Evolutionary conservation across 2,888 invertebrate species (phyloP), one percentile per base, ranked within the genome.

Genomic region (Cordilura impudica): DNA sequence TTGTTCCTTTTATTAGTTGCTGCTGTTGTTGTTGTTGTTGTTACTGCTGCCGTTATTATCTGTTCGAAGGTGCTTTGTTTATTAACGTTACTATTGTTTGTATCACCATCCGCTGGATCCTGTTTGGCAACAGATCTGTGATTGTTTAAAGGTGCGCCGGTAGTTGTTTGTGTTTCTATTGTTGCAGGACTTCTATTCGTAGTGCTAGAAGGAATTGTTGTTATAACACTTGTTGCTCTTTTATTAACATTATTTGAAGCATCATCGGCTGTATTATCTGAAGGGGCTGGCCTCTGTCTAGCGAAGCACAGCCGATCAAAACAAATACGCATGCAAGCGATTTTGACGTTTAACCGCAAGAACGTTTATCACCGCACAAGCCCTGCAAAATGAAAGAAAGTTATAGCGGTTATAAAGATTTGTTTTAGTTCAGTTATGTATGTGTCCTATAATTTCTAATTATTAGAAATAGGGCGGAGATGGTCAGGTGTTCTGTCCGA

Each of bases 261-360:
- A 83, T 84, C 83, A 63, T 82, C 78, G 71, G 71, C 76, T 23
- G 71, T 77, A 56, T 61, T 83, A 79, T 84, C 83, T 85, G 84
- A 84, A 83, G 84, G 85, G 92, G 93, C 92, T 90, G 94, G 93
- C 92, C 94, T 94, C 93, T 93, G 93, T 92, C 95, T 95, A 93
- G 95, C 94, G 94, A 96, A 96, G 94, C 96, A 96, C 92, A 94
- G 92, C 92, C 93, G 94, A 91, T 95, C 95, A 92, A 96, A 95
- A 91, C 96, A 96, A 93, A 96, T 94, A 93, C 95, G 95, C 96
- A 96, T 96, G 93, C 93, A 94, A 93, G 93, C 93, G 93, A 92
- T 90, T 92, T 89, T 88, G 86, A 81, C 82, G 83, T 80, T 82
- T 81, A 84, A 85, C 87, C 83, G 84, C 85, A 83, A 65, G 71